phyloP scores from a whole-genome alignment of 2,797 vertebrate genomes.

The Spheniscus humboldti region DNA sequence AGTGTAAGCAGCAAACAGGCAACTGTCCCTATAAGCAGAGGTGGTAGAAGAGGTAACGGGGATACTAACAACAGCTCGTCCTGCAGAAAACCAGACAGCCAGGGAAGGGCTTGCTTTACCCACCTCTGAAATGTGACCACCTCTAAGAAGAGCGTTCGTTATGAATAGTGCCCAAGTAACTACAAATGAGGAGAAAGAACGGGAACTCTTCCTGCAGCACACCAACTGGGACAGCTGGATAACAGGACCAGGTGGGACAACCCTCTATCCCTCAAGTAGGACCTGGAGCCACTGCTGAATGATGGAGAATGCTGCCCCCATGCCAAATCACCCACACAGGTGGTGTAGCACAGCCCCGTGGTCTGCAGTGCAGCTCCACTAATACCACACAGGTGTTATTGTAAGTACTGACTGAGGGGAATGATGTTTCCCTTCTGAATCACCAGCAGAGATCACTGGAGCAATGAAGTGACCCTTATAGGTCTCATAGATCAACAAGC shows the following conservation, averaged over 20 bases:
- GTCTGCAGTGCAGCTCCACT: neutral
- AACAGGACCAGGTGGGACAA: neutral
- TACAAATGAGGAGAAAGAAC: neutral
- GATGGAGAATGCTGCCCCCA: neutral
- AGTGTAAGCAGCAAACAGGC: neutral
- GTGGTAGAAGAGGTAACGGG: neutral
- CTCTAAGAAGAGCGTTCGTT: neutral
- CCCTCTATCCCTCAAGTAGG: neutral
- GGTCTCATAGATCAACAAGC: neutral
- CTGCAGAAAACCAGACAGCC: neutral
- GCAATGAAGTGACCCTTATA: neutral
- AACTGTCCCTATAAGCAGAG: neutral
- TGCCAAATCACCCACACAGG: neutral
- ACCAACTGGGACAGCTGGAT: neutral
- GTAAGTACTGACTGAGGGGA: neutral
- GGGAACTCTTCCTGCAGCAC: neutral
- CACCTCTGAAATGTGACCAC: neutral
- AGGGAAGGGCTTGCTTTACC: neutral
- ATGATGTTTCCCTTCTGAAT: neutral
- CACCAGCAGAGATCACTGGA: neutral
- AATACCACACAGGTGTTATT: neutral
- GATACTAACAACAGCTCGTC: neutral
- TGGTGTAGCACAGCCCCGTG: neutral
- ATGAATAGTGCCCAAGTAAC: neutral
- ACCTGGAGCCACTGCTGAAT: neutral